These are phyloP conservation scores for Eriosoma lanigerum DNA, from an alignment of 1,140 invertebrate species.

Conservation along the genomic window DNA sequence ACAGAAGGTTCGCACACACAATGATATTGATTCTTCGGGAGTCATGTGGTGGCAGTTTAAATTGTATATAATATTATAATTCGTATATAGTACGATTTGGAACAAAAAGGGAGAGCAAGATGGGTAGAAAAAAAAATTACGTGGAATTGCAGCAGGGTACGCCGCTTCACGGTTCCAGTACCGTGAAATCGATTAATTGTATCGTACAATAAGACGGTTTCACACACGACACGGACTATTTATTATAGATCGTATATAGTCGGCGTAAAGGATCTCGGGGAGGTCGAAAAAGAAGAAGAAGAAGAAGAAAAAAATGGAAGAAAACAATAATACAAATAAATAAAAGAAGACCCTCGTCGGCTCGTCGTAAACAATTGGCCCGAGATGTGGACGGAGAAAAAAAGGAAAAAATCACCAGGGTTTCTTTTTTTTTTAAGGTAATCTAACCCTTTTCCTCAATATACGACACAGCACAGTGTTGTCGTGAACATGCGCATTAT, in stretches of 20 bases:
- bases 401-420: constrained; percentile 1
- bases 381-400: too few relatives aligned
- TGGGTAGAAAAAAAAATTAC: not conserved
- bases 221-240: not conserved
- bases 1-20: constrained; percentile 19
- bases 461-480: too few relatives aligned
- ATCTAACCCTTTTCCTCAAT: not conserved
- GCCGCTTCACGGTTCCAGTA: not conserved
- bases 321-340: not conserved
- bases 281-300: not conserved
- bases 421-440: not conserved
- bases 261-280: not conserved
- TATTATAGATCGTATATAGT: not conserved
- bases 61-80: not conserved
- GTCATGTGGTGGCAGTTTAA: constrained; percentile 10
- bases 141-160: not conserved
- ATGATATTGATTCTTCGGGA: constrained; percentile 4
- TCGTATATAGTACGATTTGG: not conserved
- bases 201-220: not conserved
- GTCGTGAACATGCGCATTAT: too few relatives aligned
- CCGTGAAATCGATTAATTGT: constrained; percentile 49
- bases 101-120: constrained; percentile 11
- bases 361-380: not conserved
- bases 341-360: not conserved
- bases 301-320: not conserved